phyloP scores from a whole-genome alignment of 2,888 invertebrate species.

The Ommatoiulus sabulosus region DNA sequence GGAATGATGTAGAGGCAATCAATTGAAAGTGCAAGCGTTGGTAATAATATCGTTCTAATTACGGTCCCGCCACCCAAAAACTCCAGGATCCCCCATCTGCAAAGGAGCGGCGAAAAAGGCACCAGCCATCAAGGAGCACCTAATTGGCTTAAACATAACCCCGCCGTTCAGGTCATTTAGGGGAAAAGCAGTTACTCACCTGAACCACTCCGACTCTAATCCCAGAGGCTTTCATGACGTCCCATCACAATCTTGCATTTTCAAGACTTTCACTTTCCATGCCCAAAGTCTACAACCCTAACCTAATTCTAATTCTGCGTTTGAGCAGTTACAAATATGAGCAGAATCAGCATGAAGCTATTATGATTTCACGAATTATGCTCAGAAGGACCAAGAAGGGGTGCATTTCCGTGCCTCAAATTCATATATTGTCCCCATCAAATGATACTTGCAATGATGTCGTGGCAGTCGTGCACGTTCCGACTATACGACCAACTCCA shows the following conservation, averaged over 20 bases:
- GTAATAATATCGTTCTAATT: slow-evolving; percentile 9
- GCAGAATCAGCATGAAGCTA: too few species aligned
- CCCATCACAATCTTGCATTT: background rate
- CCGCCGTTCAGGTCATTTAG: background rate
- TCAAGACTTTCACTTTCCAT: too few species aligned
- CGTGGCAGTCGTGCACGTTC: background rate
- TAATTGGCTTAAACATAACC: background rate
- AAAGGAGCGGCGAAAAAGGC: background rate
- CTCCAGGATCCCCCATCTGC: background rate
- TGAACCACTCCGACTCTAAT: background rate
- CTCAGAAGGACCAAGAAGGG: background rate
- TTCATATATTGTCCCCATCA: background rate
- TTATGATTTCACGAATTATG: too few species aligned
- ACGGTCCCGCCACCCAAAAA: slow-evolving; percentile 5
- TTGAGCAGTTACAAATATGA: too few species aligned
- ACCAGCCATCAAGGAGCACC: background rate
- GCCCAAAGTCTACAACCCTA: too few species aligned
- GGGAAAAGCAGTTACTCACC: background rate
- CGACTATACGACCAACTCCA: too few species aligned
- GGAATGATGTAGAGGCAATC: slow-evolving; percentile 12
- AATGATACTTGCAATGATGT: background rate
- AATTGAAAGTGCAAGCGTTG: background rate
- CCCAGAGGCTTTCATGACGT: slow-evolving; percentile 39
- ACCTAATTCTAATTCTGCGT: too few species aligned
- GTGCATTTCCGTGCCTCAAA: background rate